Evolutionary conservation across 2,797 vertebrate species (phyloP), one percentile per base, ranked within the genome.

Genomic region (Poecilia wingei): DNA sequence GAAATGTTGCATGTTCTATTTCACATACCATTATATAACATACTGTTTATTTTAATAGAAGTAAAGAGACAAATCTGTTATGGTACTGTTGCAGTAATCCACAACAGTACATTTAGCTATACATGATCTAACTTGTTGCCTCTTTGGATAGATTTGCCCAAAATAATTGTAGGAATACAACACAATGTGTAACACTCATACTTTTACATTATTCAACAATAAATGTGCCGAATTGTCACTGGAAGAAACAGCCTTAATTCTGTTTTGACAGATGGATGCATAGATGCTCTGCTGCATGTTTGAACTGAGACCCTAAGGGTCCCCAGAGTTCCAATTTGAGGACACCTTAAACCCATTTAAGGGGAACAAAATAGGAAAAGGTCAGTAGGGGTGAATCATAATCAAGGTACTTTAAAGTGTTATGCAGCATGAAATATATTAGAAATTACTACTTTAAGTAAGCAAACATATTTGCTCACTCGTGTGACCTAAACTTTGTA

Each of bases 251-350:
- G 74, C 47, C 76, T 7, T 25, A 75, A 71, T 82, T 55, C n/a
- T 31, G 20, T 83, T 88, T 80, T 81, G 75, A 87, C 51, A 80
- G 87, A 76, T 86, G 84, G 49, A 46, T 78, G 49, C 80, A 86
- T 82, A 71, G 86, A 83, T 80, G 47, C 59, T 31, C 66, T 66
- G 6, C 78, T 47, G 61, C 75, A 25, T 78, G 33, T 89, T 90
- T 84, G 79, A 91, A 87, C 25, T 88, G 78, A 78, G 72, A 83
- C 77, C 79, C 79, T 82, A 84, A 94, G 93, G 81, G 88, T 84
- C 85, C 79, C 80, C 36, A 20, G 87, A 87, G 84, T 91, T 72
- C 74, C 82, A 89, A 85, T 93, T 91, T 92, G 66, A 89, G 83
- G 51, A 3, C 74, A 80, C 45, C 25, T 41, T 41, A 41, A 41